Evolutionary conservation across 2,888 invertebrate species (phyloP).

Genomic region (Mylabris sibirica): DNA sequence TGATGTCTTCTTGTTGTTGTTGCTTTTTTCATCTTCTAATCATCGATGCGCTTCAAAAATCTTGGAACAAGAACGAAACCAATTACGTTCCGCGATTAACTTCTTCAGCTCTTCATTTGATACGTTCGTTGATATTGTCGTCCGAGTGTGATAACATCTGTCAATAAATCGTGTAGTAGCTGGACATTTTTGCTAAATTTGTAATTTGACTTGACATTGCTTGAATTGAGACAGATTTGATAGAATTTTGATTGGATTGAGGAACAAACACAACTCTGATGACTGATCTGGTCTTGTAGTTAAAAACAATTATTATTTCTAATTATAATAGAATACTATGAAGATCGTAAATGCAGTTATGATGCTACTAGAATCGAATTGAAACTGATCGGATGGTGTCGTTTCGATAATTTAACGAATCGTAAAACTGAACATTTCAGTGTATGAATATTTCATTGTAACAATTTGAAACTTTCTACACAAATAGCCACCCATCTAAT

Average conservation of each 20-base stretch:
- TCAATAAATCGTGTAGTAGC: background rate
- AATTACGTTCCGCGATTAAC: conserved; percentile 14
- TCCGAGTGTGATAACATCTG: conserved; percentile 1
- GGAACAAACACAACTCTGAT: too few species aligned
- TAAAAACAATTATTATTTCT: too few species aligned
- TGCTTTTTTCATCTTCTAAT: too few species aligned
- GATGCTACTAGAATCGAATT: background rate
- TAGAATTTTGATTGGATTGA: background rate
- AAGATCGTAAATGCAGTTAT: background rate
- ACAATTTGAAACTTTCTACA: background rate
- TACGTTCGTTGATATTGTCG: background rate
- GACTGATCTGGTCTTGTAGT: too few species aligned
- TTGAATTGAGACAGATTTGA: background rate
- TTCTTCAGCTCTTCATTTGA: background rate
- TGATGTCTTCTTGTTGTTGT: background rate
- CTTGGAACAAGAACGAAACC: conserved; percentile 1
- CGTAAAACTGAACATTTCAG: background rate
- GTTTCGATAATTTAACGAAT: background rate
- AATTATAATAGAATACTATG: too few species aligned
- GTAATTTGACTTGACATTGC: background rate
- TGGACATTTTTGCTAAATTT: background rate
- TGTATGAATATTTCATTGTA: conserved; percentile 2
- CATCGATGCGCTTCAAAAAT: background rate
- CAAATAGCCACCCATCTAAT: background rate
- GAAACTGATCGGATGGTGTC: background rate